Conservation (phyloP, 2,888 invertebrate species). For the Colostygia pectinataria region DNA sequence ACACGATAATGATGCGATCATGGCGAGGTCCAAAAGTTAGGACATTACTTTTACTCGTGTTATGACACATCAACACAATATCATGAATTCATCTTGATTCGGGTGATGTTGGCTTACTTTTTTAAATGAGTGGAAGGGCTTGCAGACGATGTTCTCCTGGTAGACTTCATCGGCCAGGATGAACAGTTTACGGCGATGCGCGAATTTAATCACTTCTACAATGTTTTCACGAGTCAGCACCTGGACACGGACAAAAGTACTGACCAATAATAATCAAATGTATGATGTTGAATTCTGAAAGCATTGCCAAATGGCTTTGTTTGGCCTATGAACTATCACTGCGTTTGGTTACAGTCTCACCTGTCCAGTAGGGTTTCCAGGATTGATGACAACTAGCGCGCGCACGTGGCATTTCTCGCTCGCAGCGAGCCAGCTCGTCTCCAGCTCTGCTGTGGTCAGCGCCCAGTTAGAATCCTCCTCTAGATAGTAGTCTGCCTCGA, state of each 20-base stretch:
- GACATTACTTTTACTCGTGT: too few relatives aligned
- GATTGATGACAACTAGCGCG: constrained; percentile 97
- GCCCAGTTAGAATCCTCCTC: constrained; percentile 94
- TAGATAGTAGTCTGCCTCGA: constrained; percentile 92
- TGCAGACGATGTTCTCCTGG: constrained; percentile 94
- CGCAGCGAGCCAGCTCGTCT: constrained; percentile 86
- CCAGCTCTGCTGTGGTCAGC: constrained; percentile 88
- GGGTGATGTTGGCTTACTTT: constrained; percentile 73
- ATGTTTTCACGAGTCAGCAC: constrained; percentile 95
- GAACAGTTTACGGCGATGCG: constrained; percentile 92
- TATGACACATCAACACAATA: too few relatives aligned
- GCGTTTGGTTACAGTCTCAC: constrained; percentile 32
- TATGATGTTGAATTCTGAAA: not conserved
- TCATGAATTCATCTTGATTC: constrained; percentile 85
- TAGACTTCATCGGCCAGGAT: constrained; percentile 97
- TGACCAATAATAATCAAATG: too few relatives aligned
- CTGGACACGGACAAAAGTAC: too few relatives aligned
- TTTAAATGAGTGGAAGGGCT: constrained; percentile 96
- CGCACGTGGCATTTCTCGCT: constrained; percentile 86
- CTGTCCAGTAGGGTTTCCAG: constrained; percentile 99
- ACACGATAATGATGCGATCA: too few relatives aligned
- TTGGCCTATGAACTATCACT: too few relatives aligned
- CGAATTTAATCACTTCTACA: constrained; percentile 94
- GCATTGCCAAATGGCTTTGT: too few relatives aligned
- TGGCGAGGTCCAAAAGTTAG: too few relatives aligned